Evolutionary conservation across 2,113 vertebrate genomes (phyloP).

Genomic region (Corynorhinus townsendii): DNA sequence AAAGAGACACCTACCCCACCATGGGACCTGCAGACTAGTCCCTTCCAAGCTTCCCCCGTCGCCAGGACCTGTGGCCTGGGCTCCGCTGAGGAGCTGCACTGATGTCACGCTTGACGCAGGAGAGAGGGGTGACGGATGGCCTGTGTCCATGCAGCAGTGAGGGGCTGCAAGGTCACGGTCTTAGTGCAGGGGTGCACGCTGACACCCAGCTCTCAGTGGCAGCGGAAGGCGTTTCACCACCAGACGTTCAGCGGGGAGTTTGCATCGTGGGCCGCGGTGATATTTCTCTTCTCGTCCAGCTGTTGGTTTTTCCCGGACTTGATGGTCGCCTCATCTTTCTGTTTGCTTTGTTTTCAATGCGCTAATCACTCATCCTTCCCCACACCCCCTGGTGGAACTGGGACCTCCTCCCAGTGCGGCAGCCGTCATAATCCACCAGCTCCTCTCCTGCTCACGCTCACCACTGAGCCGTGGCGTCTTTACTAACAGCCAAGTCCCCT

Average conservation of each 20-base stretch:
- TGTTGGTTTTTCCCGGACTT: conserved; percentile 1
- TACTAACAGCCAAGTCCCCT: neutral
- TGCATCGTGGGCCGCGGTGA: neutral
- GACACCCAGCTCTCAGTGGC: neutral
- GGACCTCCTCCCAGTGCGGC: neutral
- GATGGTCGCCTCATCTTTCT: neutral
- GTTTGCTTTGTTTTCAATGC: neutral
- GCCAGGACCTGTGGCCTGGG: neutral
- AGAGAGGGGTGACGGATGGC: neutral
- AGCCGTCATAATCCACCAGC: neutral
- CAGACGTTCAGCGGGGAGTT: neutral
- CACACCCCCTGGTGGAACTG: neutral
- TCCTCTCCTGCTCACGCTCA: neutral
- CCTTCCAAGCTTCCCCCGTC: neutral
- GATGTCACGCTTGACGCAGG: neutral
- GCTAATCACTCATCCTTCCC: neutral
- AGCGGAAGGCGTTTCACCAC: neutral
- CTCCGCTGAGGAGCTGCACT: neutral
- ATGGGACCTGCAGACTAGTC: neutral
- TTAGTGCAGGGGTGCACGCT: too few relatives aligned
- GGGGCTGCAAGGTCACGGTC: neutral
- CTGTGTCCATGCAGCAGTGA: neutral
- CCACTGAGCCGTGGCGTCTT: neutral
- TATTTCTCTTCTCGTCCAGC: neutral
- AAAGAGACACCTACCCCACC: neutral